Evolutionary conservation across 2,797 vertebrate species (phyloP), one percentile per base, ranked within the genome.

Genomic region (Diglossa cyanea): DNA sequence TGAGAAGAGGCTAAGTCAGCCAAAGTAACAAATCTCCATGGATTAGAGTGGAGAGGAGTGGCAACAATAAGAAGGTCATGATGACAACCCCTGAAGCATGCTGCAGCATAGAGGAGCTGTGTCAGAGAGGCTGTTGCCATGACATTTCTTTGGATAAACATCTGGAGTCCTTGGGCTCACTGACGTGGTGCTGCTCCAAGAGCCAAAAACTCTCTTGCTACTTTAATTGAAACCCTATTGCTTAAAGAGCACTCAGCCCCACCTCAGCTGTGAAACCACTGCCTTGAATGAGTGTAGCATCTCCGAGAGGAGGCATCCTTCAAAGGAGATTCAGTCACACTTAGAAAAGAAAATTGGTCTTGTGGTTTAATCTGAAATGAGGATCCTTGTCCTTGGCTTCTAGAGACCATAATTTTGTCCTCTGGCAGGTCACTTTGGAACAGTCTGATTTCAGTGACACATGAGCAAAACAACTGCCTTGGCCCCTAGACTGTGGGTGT

Each of bases 111-210:
- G 57, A 85, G 67, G n/a, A 92, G 31, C 33, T 88, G 53, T 94
- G 88, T 75, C 73, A 84, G 83, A 77, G 39, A 90, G 55, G 11
- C 40, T 92, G 83, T 95, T 95, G 53, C 71, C 60, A 74, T 86
- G 92, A 67, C 19, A 5, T 93, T 93, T 94, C 71, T 76, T 88
- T 70, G 77, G 31, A 70, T 61, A 93, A 95, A 96, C 70, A 66
- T 90, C 73, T 95, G 60, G 90, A 81, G 23, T 84, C 48, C 54
- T 78, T 81, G 51, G 11, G 18, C 5, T 79, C 58, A 57, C n/a
- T 86, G 83, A 74, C 0, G 1, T 55, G 13, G 26, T 90, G 19
- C 31, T 89, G 47, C 55, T 92, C 28, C 30, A 48, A 60, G 23
- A 90, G 83, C 58, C 88, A 90, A 78, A 93, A 95, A 1, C 30